Percentiles rank a stretch among this genome's conserved stretches.
phyloP scores from a whole-genome alignment of 2,113 vertebrate genomes.

The Recurvirostra avosetta region DNA sequence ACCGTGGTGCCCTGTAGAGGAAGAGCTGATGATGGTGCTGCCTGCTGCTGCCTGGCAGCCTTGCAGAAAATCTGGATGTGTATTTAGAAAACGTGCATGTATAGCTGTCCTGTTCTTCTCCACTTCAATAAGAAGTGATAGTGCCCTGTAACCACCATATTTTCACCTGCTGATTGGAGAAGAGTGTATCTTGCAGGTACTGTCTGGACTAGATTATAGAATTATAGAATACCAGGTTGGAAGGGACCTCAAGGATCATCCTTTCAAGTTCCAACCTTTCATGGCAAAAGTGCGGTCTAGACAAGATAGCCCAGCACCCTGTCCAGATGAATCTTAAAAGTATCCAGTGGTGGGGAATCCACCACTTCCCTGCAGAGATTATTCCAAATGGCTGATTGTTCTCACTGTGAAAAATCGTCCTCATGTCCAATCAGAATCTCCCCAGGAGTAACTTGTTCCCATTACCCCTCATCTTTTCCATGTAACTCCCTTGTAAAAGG shows the following conservation, averaged over 20 bases:
- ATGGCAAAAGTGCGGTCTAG: too few relatives aligned
- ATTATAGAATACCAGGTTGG: too few relatives aligned
- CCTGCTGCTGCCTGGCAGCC: background rate
- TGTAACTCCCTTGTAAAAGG: background rate
- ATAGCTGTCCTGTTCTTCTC: background rate
- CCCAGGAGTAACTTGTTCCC: background rate
- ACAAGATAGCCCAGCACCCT: too few relatives aligned
- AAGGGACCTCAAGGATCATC: too few relatives aligned
- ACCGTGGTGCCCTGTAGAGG: accelerated
- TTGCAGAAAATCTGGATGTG: background rate
- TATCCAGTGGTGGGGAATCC: background rate
- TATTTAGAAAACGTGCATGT: background rate
- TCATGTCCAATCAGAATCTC: background rate
- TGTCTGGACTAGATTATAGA: background rate
- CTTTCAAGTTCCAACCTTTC: too few relatives aligned
- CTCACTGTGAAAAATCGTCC: background rate
- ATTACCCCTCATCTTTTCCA: background rate
- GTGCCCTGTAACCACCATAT: background rate
- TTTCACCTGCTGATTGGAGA: background rate
- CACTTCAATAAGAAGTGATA: background rate
- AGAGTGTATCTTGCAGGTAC: background rate
- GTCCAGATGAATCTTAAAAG: background rate
- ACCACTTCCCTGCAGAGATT: background rate
- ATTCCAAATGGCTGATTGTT: background rate
- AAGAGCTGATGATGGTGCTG: background rate